A percentile compares a stretch with the other conserved stretches of the same genome.
phyloP scores from a whole-genome alignment of 2,888 invertebrate species.

The Incurvaria masculella region DNA sequence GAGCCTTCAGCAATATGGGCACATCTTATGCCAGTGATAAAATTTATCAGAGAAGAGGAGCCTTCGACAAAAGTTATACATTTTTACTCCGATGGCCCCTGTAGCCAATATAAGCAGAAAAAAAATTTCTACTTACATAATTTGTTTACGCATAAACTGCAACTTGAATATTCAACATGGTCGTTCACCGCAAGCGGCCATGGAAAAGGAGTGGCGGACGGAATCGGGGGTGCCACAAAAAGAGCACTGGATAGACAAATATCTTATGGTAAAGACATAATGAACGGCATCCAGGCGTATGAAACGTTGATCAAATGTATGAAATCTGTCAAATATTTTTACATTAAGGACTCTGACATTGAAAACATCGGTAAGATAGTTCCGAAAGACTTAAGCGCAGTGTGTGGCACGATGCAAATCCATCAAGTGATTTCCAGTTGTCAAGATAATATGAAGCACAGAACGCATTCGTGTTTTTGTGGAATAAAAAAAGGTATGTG shows the following conservation, averaged over 20 bases:
- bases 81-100: conserved; percentile 11
- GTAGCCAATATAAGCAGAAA: conserved; percentile 15
- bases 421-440: too few relatives aligned
- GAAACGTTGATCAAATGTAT: conserved; percentile 8
- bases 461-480: too few relatives aligned
- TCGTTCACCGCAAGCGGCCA: conserved; percentile 13
- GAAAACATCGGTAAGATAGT: conserved; percentile 8
- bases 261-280: conserved; percentile 11
- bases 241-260: conserved; percentile 6
- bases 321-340: conserved; percentile 10
- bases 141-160: conserved; percentile 5
- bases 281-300: conserved; percentile 10
- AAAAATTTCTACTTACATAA: conserved; percentile 13
- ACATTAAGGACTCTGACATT: conserved; percentile 9
- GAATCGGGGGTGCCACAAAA: conserved; percentile 10
- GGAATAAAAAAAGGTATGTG: too few relatives aligned
- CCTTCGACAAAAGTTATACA: background rate
- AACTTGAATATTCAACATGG: conserved; percentile 11
- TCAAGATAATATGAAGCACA: too few relatives aligned
- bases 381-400: too few relatives aligned
- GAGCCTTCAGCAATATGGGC: conserved; percentile 5
- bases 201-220: conserved; percentile 14
- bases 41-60: background rate
- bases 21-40: conserved; percentile 2
- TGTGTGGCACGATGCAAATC: too few relatives aligned